Base-by-base conservation (phyloP, 2,888 invertebrate genomes). In the Pseudanteris insignis region DNA sequence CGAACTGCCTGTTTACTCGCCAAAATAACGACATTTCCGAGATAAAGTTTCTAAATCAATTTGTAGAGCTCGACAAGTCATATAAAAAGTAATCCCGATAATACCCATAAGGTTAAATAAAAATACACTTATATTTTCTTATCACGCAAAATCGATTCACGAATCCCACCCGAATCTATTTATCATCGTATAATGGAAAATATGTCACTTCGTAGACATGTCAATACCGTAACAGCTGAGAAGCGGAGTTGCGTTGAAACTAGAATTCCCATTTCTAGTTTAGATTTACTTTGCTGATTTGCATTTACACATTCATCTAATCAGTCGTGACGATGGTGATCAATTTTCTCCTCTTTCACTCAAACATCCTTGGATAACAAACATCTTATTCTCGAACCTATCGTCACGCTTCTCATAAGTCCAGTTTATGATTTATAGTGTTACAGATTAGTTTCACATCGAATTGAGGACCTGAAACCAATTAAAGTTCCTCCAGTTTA, bases 241-340 rank as follows among this genome's bases (percentile, higher is more conserved):
- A 28, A 34, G 13, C 12, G 28, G 9, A 24, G 2, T 24, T 24
- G 33, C 10, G 21, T 24, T 15, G 47, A 47, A 47, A 34, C 55
- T 36, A 34, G 55, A 57, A 46, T 33, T 58, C 34, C 44, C 44
- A 50, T 40, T 44, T 50, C 34, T 29, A 37, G 50, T 38, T 58
- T 25, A 33, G 38, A 36, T 41, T 43, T 26, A 40, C 29, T 34
- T 14, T n/a, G 29, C 28, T 34, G 50, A 38, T 46, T 51, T 51
- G 33, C 50, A 51, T 51, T 44, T 46, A 36, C 37, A 48, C 26
- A 58, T 58, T 58, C 58, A 46, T 58, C 50, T 58, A 58, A 50
- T 58, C 58, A 58, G 50, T 33, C 44, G 33, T 33, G 44, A 44
- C 50, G 32, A 32, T 26, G 33, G 24, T 46, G 51, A 58, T 58